These are phyloP conservation scores for Sinodicranocentrus sp. DNA, from an alignment of 2,888 invertebrate species.

Conservation along the genomic window DNA sequence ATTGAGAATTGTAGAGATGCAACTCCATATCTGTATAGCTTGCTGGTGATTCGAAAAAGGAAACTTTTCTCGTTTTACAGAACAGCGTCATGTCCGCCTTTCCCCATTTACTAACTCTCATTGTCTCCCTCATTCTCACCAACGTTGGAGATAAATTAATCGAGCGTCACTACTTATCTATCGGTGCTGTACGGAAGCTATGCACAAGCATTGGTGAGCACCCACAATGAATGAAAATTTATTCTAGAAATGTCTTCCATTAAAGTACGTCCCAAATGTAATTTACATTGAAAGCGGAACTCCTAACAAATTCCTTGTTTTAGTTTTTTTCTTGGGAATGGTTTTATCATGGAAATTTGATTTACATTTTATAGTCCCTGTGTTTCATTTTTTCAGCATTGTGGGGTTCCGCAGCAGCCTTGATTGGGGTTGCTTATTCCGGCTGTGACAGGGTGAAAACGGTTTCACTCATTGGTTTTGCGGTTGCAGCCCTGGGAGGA, in stretches of 20 bases:
- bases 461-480: constrained; percentile 82
- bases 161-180: constrained; percentile 85
- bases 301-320: not conserved
- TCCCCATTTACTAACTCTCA: constrained; percentile 94
- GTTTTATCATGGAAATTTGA: not conserved
- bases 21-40: no score
- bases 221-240: no score
- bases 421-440: constrained; percentile 83
- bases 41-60: no score
- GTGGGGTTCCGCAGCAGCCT: constrained; percentile 82
- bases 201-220: constrained; percentile 90
- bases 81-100: constrained; percentile 79
- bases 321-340: not conserved
- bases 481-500: constrained; percentile 83
- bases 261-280: not conserved
- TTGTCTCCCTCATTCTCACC: constrained; percentile 90
- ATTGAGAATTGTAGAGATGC: no score
- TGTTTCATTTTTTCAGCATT: constrained; percentile 25
- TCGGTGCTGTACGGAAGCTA: constrained; percentile 88
- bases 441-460: constrained; percentile 83
- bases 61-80: no score
- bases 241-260: constrained; percentile 32
- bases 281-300: not conserved
- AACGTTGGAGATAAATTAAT: constrained; percentile 92
- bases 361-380: not conserved